Conservation (phyloP, 1,140 invertebrate genomes). For the Rhopalosiphum padi region DNA sequence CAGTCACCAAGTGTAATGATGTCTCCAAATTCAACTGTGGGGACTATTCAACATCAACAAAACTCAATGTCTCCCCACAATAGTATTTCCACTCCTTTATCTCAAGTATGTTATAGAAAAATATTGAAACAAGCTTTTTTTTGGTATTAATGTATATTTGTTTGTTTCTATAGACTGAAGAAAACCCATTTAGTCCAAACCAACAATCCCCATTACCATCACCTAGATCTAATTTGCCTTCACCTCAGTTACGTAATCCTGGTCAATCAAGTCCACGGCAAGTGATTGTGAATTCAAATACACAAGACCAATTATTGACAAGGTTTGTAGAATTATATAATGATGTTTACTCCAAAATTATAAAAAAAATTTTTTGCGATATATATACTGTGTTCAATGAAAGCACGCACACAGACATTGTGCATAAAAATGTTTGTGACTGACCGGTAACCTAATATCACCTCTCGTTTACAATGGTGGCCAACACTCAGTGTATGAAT, state of each 20-base stretch:
- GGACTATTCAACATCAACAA: constrained; percentile 55
- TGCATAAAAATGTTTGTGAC: too few species aligned
- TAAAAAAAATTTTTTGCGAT: not conserved
- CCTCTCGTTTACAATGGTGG: too few species aligned
- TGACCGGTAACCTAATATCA: too few species aligned
- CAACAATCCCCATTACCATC: constrained; percentile 50
- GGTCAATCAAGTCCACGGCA: constrained; percentile 51
- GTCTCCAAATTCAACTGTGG: constrained; percentile 48
- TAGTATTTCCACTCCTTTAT: constrained; percentile 70
- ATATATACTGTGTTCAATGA: too few species aligned
- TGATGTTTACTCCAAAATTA: not conserved
- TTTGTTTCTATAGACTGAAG: constrained; percentile 56
- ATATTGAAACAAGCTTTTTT: not conserved
- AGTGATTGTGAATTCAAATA: constrained; percentile 51
- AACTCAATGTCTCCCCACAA: constrained; percentile 66
- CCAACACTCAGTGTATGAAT: too few species aligned
- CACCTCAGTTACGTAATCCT: constrained; percentile 52
- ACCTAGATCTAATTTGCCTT: constrained; percentile 29
- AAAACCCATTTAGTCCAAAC: constrained; percentile 59
- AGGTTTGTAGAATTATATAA: constrained; percentile 33
- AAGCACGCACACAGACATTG: too few species aligned
- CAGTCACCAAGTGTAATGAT: constrained; percentile 59
- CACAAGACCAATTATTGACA: constrained; percentile 58
- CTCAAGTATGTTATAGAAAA: constrained; percentile 64
- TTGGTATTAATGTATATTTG: not conserved